Evolutionary conservation across 2,113 vertebrate species (phyloP).

Genomic region (Ploceus nigricollis): DNA sequence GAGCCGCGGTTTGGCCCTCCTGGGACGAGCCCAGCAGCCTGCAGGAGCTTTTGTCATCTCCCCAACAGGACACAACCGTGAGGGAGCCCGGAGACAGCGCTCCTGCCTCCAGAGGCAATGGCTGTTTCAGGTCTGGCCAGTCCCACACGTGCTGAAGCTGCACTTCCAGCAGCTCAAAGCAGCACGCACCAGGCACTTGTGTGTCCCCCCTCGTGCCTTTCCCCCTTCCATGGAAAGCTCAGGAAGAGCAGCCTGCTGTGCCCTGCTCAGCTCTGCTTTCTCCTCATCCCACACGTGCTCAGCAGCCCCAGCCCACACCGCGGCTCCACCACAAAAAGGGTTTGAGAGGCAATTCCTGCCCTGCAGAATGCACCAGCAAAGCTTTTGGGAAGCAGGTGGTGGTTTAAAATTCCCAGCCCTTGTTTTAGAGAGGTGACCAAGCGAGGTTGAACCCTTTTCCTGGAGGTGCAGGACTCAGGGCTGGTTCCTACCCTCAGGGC

Average conservation of each 20-base stretch:
- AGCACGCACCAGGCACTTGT: fast-evolving
- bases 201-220: too few species aligned
- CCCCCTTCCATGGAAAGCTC: not conserved
- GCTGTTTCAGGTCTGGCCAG: fast-evolving
- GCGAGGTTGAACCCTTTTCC: not conserved
- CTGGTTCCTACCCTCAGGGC: not conserved
- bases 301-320: not conserved
- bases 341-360: not conserved
- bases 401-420: not conserved
- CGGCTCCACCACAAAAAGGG: fast-evolving
- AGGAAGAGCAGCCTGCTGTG: not conserved
- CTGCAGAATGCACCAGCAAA: fast-evolving
- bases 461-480: not conserved
- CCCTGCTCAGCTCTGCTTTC: not conserved
- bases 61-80: not conserved
- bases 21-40: not conserved
- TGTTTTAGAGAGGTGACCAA: not conserved
- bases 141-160: not conserved
- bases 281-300: not conserved
- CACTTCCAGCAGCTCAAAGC: not conserved
- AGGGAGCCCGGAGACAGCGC: not conserved
- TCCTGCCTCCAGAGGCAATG: not conserved
- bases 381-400: not conserved
- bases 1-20: not conserved
- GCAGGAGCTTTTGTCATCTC: not conserved